Conservation (phyloP, 2,113 vertebrate species). For the Morphnarchus princeps region DNA sequence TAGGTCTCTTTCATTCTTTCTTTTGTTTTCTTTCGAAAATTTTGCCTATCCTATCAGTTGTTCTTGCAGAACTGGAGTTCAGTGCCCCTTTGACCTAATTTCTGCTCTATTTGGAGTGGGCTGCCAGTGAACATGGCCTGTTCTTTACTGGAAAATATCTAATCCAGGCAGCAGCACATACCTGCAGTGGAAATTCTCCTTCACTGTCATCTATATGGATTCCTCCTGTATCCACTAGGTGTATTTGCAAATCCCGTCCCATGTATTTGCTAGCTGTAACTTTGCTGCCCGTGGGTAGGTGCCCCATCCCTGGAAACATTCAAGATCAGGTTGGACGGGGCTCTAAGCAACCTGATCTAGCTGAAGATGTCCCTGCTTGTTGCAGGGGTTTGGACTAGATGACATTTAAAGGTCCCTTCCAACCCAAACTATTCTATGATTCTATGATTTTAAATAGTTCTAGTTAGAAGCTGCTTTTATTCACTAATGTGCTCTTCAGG, state of each 20-base stretch:
- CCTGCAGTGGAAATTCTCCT: neutral
- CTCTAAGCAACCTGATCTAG: neutral
- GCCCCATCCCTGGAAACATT: neutral
- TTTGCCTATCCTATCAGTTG: neutral
- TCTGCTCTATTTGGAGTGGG: no score
- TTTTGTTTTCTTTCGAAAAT: neutral
- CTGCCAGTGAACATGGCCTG: neutral
- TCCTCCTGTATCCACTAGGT: neutral
- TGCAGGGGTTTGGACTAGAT: neutral
- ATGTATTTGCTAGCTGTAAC: accelerated
- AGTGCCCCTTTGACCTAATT: no score
- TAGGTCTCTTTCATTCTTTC: neutral
- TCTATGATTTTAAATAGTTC: neutral
- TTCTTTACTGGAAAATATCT: neutral
- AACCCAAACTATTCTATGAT: neutral
- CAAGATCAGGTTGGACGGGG: neutral
- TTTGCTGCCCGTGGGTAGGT: neutral
- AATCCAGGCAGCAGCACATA: neutral
- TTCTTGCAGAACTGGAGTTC: neutral
- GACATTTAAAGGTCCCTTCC: neutral
- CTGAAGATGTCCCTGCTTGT: neutral
- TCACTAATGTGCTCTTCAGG: neutral
- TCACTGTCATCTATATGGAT: accelerated
- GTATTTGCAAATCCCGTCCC: neutral
- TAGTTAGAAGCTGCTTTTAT: neutral